Base-by-base conservation (phyloP, 2,888 invertebrate genomes). In the Phragmatobia fuliginosa region DNA sequence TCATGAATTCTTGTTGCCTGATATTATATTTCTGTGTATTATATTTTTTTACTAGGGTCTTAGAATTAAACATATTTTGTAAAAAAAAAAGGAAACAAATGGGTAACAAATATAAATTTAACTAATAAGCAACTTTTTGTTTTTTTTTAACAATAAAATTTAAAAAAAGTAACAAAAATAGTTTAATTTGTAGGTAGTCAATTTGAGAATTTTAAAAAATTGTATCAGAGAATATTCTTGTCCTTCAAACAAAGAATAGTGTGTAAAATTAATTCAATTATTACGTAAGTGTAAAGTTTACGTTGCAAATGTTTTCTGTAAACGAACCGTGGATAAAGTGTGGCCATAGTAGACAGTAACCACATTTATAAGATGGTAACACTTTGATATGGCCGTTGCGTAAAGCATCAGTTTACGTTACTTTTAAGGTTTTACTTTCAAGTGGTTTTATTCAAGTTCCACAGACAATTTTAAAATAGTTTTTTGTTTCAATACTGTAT, bases 361-460 rank as follows among this genome's bases (percentile, higher is more conserved):
- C 63, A 62, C 62, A 56, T 56, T 62, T 52, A 16, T 36, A 68
- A 63, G 56, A 68, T 68, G 62, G 68, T 14, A 45, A 67, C 62
- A 58, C 68, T 67, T 67, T 59, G 62, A 68, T 68, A 32, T 32
- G 16, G 10, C 2, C 16, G 38, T 67, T 67, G 52, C 62, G 56
- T 67, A 56, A 67, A 56, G 28, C 33, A 31, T 60, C 16, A 4
- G 49, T 64, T 36, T 63, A 63, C 63, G 32, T 14, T n/a, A 49
- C 33, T n/a, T 21, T 67, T 63, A 41, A 67, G n/a, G 38, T 21
- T 36, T 65, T 32, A 3, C 32, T 59, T 31, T 45, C 18, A 21
- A 59, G 68, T 68, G 68, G 68, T 68, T 56, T n/a, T 32, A 32
- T 8, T 49, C 10, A 25, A 32, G 63, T 61, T 67, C 8, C 21